Evolutionary conservation across 92 coral and sea anemone species (phyloP), one percentile per base, ranked within the genome.

Genomic region (Nematostella vectensis): DNA sequence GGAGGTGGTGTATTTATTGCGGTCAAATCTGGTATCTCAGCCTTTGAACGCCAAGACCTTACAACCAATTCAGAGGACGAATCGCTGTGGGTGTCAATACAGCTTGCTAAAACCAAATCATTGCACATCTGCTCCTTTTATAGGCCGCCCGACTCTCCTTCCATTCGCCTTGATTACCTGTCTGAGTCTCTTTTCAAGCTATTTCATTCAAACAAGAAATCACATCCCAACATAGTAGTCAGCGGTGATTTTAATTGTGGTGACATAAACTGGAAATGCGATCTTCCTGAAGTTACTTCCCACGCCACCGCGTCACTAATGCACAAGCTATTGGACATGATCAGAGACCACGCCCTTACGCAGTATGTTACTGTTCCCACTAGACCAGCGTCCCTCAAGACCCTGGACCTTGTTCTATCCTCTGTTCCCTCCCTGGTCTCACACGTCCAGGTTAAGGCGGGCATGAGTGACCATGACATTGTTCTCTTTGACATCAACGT

Each of bases 1-100:
- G 69, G 69, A 19, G 78, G 83, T 11, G 83, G 83, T 13, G 68
- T 69, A 13, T 77, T 77, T 57, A 50, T 70, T 49, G 72, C 72
- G 11, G 66, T 71, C 24, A 65, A 58, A 53, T 71, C 74, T 28
- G 79, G 63, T 30, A 65, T 59, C 20, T 57, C 79, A 29, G 51
- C 79, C 18, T 37, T 23, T 27, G 55, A 50, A 30, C 36, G 42
- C 1, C 64, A 57, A 19, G 67, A 42, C 31, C 9, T 47, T 4
- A 54, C 61, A 36, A 27, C 29, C 29, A 55, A 59, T 43, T 59
- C 72, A 23, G 74, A 65, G 43, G 66, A 78, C 43, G 78, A 78
- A 53, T 63, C 69, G 18, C 13, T 70, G 27, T 78, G 85, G 75
- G 85, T 61, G 42, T 72, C 75, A 11, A 48, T 78, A 23, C 69